phyloP scores from a whole-genome alignment of 2,797 vertebrate genomes.

The Hybognathus amarus region DNA sequence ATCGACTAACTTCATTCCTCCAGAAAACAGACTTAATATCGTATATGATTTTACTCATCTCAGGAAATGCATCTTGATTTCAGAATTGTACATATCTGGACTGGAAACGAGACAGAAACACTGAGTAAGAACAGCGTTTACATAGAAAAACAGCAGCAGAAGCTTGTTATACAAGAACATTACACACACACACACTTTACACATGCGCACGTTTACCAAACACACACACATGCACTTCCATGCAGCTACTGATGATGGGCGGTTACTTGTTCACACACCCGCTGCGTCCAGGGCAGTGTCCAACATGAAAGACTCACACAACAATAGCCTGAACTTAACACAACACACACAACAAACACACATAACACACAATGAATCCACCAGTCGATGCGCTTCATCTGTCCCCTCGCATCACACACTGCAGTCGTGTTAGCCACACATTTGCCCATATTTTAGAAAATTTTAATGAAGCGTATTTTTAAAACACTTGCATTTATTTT shows the following conservation, averaged over 20 bases:
- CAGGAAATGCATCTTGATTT: no score
- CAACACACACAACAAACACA: no score
- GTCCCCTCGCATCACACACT: no score
- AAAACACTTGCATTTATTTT: not conserved
- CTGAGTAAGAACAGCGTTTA: not conserved
- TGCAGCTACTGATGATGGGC: no score
- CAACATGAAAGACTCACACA: not conserved
- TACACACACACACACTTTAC: conserved; percentile 3
- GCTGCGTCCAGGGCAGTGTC: not conserved
- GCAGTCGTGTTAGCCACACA: no score
- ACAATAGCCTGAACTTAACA: not conserved
- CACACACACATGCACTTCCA: not conserved
- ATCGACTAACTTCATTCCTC: no score
- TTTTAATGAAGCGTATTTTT: not conserved
- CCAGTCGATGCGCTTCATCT: no score
- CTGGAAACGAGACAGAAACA: no score
- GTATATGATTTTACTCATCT: fast-evolving
- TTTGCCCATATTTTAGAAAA: no score
- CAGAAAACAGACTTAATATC: no score
- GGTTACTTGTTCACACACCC: not conserved
- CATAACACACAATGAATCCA: no score
- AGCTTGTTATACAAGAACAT: conserved; percentile 11
- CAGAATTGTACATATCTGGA: no score
- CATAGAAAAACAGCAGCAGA: not conserved
- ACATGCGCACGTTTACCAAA: not conserved